Percentiles rank a stretch among this genome's conserved stretches.
Conservation (phyloP, 1,140 invertebrate genomes). For the Danaus melanippus region DNA sequence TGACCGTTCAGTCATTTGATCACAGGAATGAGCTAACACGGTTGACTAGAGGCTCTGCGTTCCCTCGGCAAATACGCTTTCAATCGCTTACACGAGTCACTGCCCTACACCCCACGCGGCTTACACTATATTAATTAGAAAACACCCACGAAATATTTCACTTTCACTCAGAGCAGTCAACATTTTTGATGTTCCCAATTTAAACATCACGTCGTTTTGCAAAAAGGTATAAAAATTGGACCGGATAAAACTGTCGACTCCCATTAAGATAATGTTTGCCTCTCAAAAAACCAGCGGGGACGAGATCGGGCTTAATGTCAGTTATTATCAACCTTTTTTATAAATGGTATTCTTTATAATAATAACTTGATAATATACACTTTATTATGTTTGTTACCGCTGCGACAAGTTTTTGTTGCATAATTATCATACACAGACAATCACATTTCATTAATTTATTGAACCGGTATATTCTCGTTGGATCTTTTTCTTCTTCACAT, state of each 20-base stretch:
- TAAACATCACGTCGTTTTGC: slow-evolving; percentile 1
- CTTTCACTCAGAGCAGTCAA: no score
- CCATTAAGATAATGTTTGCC: slow-evolving; percentile 22
- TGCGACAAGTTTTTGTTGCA: slow-evolving; percentile 21
- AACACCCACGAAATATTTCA: slow-evolving; percentile 6
- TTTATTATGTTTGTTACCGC: slow-evolving; percentile 21
- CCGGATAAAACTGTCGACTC: slow-evolving; percentile 21
- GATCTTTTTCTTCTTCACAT: no score
- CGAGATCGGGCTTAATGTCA: slow-evolving; percentile 21
- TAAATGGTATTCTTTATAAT: slow-evolving; percentile 19
- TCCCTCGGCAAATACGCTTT: slow-evolving; percentile 37
- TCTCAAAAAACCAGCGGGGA: slow-evolving; percentile 17
- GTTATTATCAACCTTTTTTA: slow-evolving; percentile 21
- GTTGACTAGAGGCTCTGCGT: slow-evolving; percentile 45
- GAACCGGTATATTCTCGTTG: background rate
- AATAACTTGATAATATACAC: slow-evolving; percentile 26
- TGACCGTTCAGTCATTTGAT: slow-evolving; percentile 49
- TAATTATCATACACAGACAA: slow-evolving; percentile 17
- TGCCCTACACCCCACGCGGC: slow-evolving; percentile 31
- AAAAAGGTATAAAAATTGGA: slow-evolving; percentile 15
- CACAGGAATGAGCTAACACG: slow-evolving; percentile 32
- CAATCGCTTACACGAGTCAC: slow-evolving; percentile 51
- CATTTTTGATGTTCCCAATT: background rate
- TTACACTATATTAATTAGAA: slow-evolving; percentile 32
- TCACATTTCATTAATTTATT: background rate